Conservation (phyloP, 2,113 vertebrate species). For the Platysteira castanea region DNA sequence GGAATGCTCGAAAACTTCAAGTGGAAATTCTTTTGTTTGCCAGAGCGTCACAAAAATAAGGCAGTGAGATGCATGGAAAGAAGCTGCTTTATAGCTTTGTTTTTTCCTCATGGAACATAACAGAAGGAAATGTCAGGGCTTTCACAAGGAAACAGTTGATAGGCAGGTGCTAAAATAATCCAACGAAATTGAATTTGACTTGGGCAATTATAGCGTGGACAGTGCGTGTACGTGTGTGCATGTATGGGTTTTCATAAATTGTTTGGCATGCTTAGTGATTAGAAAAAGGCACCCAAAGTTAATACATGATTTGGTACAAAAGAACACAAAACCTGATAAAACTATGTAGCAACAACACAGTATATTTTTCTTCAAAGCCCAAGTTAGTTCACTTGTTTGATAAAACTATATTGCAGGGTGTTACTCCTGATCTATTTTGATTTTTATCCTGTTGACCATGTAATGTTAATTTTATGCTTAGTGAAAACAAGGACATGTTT, state of each 20-base stretch:
- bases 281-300: neutral
- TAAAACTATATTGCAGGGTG: neutral
- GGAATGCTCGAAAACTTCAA: neutral
- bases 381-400: neutral
- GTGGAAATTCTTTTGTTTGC: neutral
- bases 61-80: neutral
- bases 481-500: neutral
- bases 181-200: neutral
- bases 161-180: neutral
- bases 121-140: neutral
- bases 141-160: neutral
- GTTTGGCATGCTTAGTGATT: neutral
- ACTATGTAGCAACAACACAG: neutral
- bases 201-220: neutral
- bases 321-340: neutral
- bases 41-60: neutral
- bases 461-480: neutral
- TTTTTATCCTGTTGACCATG: neutral
- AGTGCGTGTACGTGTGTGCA: accelerated
- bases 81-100: neutral
- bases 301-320: neutral
- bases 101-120: neutral
- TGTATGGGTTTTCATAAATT: neutral
- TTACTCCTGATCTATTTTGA: neutral
- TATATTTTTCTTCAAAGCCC: neutral